A percentile compares a stretch with the other conserved stretches of the same genome.
Evolutionary conservation across 2,113 vertebrate genomes (phyloP).

Genomic region (Lophochroa leadbeateri): DNA sequence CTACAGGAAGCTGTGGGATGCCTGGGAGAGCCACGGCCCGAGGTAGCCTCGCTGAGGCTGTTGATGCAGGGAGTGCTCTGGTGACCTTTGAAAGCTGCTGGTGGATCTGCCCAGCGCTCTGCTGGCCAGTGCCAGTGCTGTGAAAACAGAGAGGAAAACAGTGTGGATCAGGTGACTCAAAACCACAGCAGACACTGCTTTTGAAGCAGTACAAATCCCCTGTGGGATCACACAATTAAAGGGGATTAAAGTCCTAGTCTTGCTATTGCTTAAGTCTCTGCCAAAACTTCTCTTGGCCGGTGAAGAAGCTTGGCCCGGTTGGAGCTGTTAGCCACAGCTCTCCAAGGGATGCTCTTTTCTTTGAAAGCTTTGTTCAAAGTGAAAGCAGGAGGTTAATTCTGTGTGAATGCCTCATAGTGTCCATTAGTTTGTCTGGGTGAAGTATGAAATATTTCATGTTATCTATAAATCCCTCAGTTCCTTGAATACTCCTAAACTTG

Average conservation of each 20-base stretch:
- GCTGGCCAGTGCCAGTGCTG: conserved; percentile 29
- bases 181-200: conserved; percentile 60
- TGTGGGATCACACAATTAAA: conserved; percentile 43
- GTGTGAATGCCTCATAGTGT: conserved; percentile 3
- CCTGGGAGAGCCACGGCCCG: conserved; percentile 11
- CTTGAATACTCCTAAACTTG: not conserved
- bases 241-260: conserved; percentile 44
- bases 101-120: conserved; percentile 48
- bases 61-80: conserved; percentile 22
- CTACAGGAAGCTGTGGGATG: not conserved
- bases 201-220: conserved; percentile 64
- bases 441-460: conserved; percentile 26
- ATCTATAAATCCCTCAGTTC: not conserved
- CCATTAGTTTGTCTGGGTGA: conserved; percentile 22
- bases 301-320: not conserved
- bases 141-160: conserved; percentile 63
- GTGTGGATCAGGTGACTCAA: conserved; percentile 61
- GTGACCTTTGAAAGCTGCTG: conserved; percentile 38
- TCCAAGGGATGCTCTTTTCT: conserved; percentile 36
- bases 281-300: conserved; percentile 33
- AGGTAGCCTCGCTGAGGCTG: not conserved
- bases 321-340: conserved; percentile 20
- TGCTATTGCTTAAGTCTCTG: conserved; percentile 17
- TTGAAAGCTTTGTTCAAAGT: conserved; percentile 17
- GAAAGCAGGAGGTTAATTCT: conserved; percentile 40